Evolutionary conservation across 2,888 invertebrate genomes (phyloP).

Genomic region (Chrysotoxum bicinctum): DNA sequence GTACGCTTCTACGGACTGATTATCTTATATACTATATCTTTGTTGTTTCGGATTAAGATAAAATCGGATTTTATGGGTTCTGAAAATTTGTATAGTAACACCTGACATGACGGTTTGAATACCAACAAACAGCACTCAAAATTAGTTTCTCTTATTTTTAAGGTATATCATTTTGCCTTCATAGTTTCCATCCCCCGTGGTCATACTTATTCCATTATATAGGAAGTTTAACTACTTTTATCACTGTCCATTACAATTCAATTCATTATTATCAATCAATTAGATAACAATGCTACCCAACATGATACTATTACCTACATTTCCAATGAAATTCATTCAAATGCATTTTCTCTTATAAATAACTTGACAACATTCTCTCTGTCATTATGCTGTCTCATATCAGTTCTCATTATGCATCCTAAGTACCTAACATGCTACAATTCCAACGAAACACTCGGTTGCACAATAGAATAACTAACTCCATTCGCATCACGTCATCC

Average conservation of each 20-base stretch:
- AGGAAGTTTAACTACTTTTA: background rate
- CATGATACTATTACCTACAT: slow-evolving; percentile 1
- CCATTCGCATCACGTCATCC: background rate
- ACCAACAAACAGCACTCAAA: no score
- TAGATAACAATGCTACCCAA: slow-evolving; percentile 11
- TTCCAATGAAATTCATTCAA: slow-evolving; percentile 14
- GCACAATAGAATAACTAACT: slow-evolving; percentile 1
- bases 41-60: no score
- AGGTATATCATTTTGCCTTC: background rate
- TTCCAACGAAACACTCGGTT: slow-evolving; percentile 14
- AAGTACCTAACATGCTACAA: slow-evolving; percentile 33
- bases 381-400: slow-evolving; percentile 17
- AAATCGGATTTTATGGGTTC: no score
- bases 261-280: slow-evolving; percentile 7
- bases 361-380: slow-evolving; percentile 1
- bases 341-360: background rate
- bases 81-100: no score
- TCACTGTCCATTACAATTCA: background rate
- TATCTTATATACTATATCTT: no score
- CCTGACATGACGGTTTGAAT: no score
- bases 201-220: background rate
- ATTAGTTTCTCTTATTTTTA: no score
- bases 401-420: slow-evolving; percentile 32
- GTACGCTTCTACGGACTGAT: no score
- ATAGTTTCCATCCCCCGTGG: background rate